These are phyloP conservation scores for Luperina nickerlii DNA, from an alignment of 2,888 invertebrate species.

Conservation along the genomic window DNA sequence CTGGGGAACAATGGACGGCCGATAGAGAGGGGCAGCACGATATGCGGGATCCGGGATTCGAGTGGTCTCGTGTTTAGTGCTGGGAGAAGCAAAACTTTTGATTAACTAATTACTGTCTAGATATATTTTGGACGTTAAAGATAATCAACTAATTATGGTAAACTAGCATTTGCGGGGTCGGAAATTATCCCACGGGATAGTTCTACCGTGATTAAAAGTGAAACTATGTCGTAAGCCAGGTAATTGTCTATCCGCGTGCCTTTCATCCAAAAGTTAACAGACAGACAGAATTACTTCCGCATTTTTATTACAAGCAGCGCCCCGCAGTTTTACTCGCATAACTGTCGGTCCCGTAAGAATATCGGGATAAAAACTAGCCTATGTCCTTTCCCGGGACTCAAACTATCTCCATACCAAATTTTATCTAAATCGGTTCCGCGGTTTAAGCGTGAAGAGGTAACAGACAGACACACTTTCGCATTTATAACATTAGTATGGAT, in stretches of 20 bases:
- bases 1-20: slow-evolving; percentile 69
- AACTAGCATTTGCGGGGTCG: not conserved
- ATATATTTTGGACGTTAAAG: not conserved
- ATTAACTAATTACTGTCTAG: slow-evolving; percentile 21
- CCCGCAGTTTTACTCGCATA: too few species aligned
- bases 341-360: too few species aligned
- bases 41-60: slow-evolving; percentile 48
- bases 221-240: not conserved
- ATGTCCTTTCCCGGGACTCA: too few species aligned
- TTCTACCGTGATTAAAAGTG: not conserved
- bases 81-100: slow-evolving; percentile 22
- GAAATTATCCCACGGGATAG: not conserved
- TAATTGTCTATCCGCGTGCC: not conserved
- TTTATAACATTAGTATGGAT: too few species aligned
- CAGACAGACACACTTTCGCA: too few species aligned
- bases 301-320: too few species aligned
- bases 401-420: too few species aligned
- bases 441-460: too few species aligned
- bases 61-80: slow-evolving; percentile 48
- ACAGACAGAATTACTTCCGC: too few species aligned
- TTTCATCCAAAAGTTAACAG: not conserved
- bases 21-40: slow-evolving; percentile 48
- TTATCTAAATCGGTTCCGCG: too few species aligned
- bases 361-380: too few species aligned
- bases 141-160: not conserved